Base-by-base conservation (phyloP, 2,113 vertebrate genomes). In the Bungarus multicinctus region DNA sequence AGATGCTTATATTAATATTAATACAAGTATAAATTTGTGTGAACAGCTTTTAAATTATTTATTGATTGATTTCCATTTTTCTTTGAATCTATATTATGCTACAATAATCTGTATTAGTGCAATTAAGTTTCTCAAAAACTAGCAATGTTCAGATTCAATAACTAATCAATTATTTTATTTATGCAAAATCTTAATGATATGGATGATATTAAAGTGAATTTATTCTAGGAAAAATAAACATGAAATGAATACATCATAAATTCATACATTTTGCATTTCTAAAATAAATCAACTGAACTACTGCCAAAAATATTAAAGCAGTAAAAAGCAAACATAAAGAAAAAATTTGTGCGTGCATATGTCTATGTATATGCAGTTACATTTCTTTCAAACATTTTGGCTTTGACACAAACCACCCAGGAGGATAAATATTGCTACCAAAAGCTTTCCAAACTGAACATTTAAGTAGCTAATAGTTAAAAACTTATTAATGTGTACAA, bases 201-300 rank as follows among this genome's bases (percentile, higher is more conserved):
- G 96, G 97, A 97, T 98, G 97, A 97, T 98, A 98, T 98, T 98
- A 98, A 97, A 92, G 94, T 96, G 95, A 97, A 99, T 97, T 98
- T 98, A 99, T 98, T 97, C 93, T 95, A 96, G 96, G 93, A 97
- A 97, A 98, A 97, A 98, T 96, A 96, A 98, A 98, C 25, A 90
- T 87, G 88, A 89, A 95, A 95, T 90, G 95, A 96, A 94, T 96
- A 93, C 81, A 57, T 93, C 9, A 57, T 91, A 89, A 94, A 92
- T 94, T 95, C 93, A 81, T 58, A 85, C 55, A 90, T 91, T 93
- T 43, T 96, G 16, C 85, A 85, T 85, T 95, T 64, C 45, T 95
- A 52, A 52, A 90, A 10, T 90, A 95, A 94, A 95, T 93, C 92
- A 91, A 93, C 90, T 94, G 87, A 94, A 95, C 3, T 60, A 93